Evolutionary conservation across 2,797 vertebrate species (phyloP), one percentile per base, ranked within the genome.

Genomic region (Geotrypetes seraphini): DNA sequence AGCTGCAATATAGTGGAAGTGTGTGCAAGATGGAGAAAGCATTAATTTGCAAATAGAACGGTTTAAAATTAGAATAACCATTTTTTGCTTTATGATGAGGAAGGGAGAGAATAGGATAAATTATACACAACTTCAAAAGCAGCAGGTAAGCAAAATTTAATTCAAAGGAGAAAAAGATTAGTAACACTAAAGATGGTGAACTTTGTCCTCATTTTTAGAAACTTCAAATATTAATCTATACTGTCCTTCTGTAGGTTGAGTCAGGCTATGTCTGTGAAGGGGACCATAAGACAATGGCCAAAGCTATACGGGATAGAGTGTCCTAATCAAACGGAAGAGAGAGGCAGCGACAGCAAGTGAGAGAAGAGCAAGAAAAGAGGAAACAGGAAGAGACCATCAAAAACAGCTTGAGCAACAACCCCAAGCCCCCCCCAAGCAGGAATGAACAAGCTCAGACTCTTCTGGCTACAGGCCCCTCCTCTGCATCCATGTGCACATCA

Each of bases 221-320:
- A 46, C 30, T 43, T 22, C 55, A 46, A 50, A 33, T 12, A 25
- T 47, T 10, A 33, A 6, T 58, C 21, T 60, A 0, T 52, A 5
- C 4, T 19, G 31, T 34, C 46, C 53, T 65, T 32, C 46, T 39
- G 3, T 69, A 98, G 95, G 93, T 97, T 38, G 96, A 97, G 48
- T 97, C 96, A 36, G 94, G 94, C 29, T 97, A 96, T 41, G 94
- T 98, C 43, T 95, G 92, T 35, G 95, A 97, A 65, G 91, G 89
- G 8, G 95, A 98, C 80, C 94, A 97, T 55, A 99, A 99, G 83
- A 99, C 95, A 19, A 97, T 98, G 91, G 92, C 95, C 26, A 98
- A 98, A 72, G 95, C 95, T 12, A 97, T 98, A 77, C 97, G 92
- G 69, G 95, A 97, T 57, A 85, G 95, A 1, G 95, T 96, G 17